These are phyloP conservation scores for Agonopterix alstromeriana DNA, from an alignment of 2,888 invertebrate species.

Conservation along the genomic window DNA sequence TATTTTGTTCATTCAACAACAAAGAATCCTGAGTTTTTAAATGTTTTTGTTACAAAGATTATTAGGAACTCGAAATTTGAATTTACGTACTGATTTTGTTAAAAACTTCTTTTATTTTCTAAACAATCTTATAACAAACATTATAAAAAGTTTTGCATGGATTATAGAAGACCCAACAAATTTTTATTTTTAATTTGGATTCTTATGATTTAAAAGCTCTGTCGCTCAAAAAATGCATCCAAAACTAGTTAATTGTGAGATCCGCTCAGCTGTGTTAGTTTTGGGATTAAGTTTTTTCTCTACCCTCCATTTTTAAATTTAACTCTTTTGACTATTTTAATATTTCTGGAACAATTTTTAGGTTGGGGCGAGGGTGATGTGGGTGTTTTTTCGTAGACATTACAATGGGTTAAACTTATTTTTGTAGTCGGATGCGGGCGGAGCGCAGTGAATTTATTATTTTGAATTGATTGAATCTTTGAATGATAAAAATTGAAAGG, in stretches of 20 bases:
- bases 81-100: constrained; percentile 17
- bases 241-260: constrained; percentile 37
- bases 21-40: constrained; percentile 32
- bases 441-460: constrained; percentile 36
- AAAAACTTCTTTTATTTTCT: not conserved
- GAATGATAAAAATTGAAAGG: constrained; percentile 26
- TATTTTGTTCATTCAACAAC: constrained; percentile 37
- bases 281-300: constrained; percentile 57
- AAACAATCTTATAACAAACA: too few species aligned
- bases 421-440: constrained; percentile 52
- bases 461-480: constrained; percentile 32
- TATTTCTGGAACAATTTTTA: constrained; percentile 66
- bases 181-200: not conserved
- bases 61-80: constrained; percentile 20
- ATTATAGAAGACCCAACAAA: too few species aligned
- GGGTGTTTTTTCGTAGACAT: constrained; percentile 34
- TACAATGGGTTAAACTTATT: constrained; percentile 50
- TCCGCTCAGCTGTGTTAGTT: constrained; percentile 69
- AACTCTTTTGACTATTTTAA: constrained; percentile 76
- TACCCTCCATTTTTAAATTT: constrained; percentile 69
- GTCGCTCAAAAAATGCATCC: constrained; percentile 12
- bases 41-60: constrained; percentile 17
- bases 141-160: too few species aligned
- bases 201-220: not conserved
- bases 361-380: constrained; percentile 59